phyloP scores from a whole-genome alignment of 2,888 invertebrate genomes.

The Aquatica leii region DNA sequence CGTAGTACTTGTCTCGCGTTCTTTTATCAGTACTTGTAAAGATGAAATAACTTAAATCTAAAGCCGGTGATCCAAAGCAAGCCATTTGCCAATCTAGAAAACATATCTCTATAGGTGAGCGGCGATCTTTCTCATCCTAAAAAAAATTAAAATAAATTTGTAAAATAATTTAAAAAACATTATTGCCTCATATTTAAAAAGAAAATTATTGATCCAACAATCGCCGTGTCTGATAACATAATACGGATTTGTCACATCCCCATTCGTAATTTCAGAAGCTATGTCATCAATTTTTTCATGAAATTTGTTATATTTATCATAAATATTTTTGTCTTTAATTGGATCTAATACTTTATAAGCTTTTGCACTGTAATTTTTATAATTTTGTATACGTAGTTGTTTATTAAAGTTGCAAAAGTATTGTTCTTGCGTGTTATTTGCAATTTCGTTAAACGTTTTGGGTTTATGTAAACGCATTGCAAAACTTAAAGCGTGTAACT shows the following conservation, averaged over 20 bases:
- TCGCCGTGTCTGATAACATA: constrained; percentile 12
- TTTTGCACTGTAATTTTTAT: background rate
- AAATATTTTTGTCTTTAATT: constrained; percentile 8
- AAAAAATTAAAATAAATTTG: no score
- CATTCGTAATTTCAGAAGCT: background rate
- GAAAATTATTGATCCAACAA: constrained; percentile 11
- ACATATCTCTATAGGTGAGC: constrained; percentile 21
- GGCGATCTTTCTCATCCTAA: no score
- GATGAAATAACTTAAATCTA: constrained; percentile 51
- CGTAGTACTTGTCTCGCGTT: constrained; percentile 46
- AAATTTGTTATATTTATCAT: constrained; percentile 26
- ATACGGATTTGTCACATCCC: background rate
- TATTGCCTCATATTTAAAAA: constrained; percentile 11
- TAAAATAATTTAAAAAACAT: no score
- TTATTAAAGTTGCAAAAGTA: background rate
- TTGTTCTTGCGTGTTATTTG: constrained; percentile 12
- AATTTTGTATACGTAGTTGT: background rate
- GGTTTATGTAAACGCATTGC: constrained; percentile 43
- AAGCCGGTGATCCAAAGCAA: constrained; percentile 41
- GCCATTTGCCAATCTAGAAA: constrained; percentile 45
- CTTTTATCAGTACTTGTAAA: constrained; percentile 49
- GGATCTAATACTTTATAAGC: constrained; percentile 14
- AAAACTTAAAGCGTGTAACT: constrained; percentile 47
- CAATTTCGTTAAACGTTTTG: constrained; percentile 37
- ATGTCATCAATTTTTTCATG: constrained; percentile 13